Base-by-base conservation (phyloP, 2,888 invertebrate genomes). In the Parnassius orleans region DNA sequence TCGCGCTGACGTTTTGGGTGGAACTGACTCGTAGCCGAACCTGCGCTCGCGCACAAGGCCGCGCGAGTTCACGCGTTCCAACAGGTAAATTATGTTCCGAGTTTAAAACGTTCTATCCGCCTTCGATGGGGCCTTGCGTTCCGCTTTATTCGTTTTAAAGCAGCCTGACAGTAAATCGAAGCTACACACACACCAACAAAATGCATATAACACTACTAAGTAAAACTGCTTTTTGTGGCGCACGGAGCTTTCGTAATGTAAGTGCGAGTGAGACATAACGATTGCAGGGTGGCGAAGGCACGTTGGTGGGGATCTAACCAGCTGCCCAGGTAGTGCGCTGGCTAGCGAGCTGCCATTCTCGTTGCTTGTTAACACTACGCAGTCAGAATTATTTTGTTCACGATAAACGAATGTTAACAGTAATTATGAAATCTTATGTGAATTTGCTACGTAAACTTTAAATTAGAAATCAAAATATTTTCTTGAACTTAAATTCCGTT, bases 41-140 rank as follows among this genome's bases (percentile, higher is more conserved):
- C 86, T 89, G 91, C 91, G 92, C 91, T 92, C 92, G 92, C 92
- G 92, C 92, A 92, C 92, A 92, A 92, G 92, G 91, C 92, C 91
- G 92, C 90, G 86, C 83, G 84, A 88, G 90, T 92, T 92, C 90
- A 90, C 89, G 90, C 90, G 93, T 92, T 93, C 93, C 93, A 93
- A 90, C 92, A 92, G 92, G 92, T 92, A 91, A 92, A 84, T 83
- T 84, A 78, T 77, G 73, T 79, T 77, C 70, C 68, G 71, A 68
- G 72, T 69, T 68, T 69, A 77, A 78, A 91, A 90, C 72, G 88
- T 73, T 72, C 66, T 83, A 90, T 83, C 77, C 75, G 82, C 85
- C 86, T 67, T 75, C 69, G 71, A 75, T 74, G 73, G 70, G 74
- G 76, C 77, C 81, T 74, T 69, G 76, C 70, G 78, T 83, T 84